Evolutionary conservation across 2,797 vertebrate genomes (phyloP), one percentile per base, ranked within the genome.

Genomic region (Rachycentron canadum): DNA sequence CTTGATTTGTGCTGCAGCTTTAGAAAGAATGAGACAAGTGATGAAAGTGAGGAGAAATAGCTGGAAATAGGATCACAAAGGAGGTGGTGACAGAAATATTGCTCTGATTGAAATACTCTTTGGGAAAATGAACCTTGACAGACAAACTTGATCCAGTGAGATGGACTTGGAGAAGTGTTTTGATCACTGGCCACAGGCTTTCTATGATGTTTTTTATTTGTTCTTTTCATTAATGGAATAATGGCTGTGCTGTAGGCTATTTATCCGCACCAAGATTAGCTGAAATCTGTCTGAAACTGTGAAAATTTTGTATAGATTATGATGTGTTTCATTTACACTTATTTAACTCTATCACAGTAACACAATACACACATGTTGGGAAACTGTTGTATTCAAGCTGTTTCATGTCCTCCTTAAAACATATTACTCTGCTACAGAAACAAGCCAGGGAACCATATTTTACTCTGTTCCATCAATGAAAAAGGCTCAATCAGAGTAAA

Each of bases 401-500:
- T 78, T 79, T 76, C 40, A 9, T 67, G 56, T 73, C 34, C 32
- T 76, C 8, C 83, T 84, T 57, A 62, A 82, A 81, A 67, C 26
- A 34, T 65, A 75, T 77, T 75, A 58, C 82, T 84, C 56, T 45
- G 40, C 78, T 17, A 12, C 28, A 41, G 52, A 78, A 49, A 65
- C 40, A 56, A 52, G 43, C 53, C 69, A 69, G 32, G 40, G 30
- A 84, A 75, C 61, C 72, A 47, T 83, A 68, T 79, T 73, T 47
- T 61, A 67, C 81, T 72, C 30, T 16, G 65, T 68, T 70, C 74
- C 67, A 83, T 89, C 81, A 83, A 70, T 83, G 82, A 81, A 81
- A 89, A 79, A 79, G 70, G 47, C 67, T 85, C 69, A 76, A 83
- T 84, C 75, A 86, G 69, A 76, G 62, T 77, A 72, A 86, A 91